Conservation (phyloP, 2,797 vertebrate species). For the Cossypha dichroa region DNA sequence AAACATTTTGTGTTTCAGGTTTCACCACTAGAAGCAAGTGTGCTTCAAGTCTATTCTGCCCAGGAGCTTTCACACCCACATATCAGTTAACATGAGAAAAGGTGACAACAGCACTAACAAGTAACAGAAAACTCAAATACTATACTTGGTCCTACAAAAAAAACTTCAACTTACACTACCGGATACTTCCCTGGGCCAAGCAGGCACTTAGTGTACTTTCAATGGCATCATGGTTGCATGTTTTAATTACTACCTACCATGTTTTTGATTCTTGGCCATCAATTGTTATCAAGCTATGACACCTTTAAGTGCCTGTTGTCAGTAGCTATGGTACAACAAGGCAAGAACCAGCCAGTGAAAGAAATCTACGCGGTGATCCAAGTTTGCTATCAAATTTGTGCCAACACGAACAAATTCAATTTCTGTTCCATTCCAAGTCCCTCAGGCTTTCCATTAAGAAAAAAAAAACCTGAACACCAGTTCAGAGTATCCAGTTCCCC, state of each 20-base stretch:
- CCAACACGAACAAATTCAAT: background rate
- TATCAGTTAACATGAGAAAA: background rate
- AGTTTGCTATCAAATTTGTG: background rate
- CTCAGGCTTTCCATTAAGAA: background rate
- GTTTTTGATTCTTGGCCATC: background rate
- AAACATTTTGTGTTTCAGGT: background rate
- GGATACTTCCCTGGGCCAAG: background rate
- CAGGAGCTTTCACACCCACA: background rate
- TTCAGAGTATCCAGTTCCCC: background rate
- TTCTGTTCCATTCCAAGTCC: background rate
- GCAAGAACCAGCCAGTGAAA: background rate
- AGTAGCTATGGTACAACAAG: background rate
- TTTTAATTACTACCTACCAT: background rate
- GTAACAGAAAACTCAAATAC: constrained; percentile 10
- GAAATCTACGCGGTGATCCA: background rate
- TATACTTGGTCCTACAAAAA: background rate
- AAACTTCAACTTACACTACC: background rate
- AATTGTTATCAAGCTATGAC: background rate
- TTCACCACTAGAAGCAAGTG: background rate
- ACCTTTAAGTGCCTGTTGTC: background rate
- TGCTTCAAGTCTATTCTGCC: background rate
- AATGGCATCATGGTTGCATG: background rate
- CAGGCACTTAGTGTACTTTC: background rate
- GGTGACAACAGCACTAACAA: background rate
- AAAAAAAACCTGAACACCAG: background rate